Conservation (phyloP, 2,113 vertebrate species). For the Thymallus thymallus region DNA sequence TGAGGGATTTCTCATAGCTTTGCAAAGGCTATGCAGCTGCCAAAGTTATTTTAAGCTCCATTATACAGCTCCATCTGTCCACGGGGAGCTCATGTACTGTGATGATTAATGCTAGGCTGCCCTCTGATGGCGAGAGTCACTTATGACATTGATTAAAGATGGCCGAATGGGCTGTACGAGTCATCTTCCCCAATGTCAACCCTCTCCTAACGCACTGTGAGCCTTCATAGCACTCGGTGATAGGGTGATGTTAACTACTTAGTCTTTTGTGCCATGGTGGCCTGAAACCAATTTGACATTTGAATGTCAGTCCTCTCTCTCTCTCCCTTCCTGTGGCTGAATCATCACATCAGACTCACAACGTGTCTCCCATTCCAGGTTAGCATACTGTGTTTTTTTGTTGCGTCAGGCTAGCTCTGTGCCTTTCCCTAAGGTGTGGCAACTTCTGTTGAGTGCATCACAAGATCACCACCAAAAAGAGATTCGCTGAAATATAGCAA, state of each 20-base stretch:
- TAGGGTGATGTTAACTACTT: constrained; percentile 56
- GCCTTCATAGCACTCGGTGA: constrained; percentile 48
- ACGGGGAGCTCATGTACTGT: constrained; percentile 26
- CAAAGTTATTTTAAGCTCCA: constrained; percentile 52
- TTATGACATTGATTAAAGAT: constrained; percentile 33
- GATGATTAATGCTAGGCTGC: constrained; percentile 50
- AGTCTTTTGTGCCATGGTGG: constrained; percentile 50
- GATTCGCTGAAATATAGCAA: constrained; percentile 27
- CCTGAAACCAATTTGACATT: constrained; percentile 49
- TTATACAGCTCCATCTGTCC: constrained; percentile 48
- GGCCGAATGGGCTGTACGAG: constrained; percentile 22
- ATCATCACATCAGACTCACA: constrained; percentile 65
- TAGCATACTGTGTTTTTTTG: constrained; percentile 58
- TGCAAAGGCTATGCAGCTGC: constrained; percentile 59
- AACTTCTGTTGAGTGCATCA: constrained; percentile 58
- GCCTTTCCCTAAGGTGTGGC: constrained; percentile 67
- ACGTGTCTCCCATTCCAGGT: constrained; percentile 71
- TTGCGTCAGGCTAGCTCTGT: constrained; percentile 69
- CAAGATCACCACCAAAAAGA: constrained; percentile 45
- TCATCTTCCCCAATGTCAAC: constrained; percentile 51
- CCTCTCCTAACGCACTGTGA: constrained; percentile 19
- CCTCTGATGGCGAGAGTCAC: constrained; percentile 54
- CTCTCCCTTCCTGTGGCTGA: constrained; percentile 51
- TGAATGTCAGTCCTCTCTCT: constrained; percentile 62
- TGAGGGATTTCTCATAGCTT: constrained; percentile 49